Evolutionary conservation across 2,113 vertebrate species (phyloP).

Genomic region (Pogonocichla stellata): DNA sequence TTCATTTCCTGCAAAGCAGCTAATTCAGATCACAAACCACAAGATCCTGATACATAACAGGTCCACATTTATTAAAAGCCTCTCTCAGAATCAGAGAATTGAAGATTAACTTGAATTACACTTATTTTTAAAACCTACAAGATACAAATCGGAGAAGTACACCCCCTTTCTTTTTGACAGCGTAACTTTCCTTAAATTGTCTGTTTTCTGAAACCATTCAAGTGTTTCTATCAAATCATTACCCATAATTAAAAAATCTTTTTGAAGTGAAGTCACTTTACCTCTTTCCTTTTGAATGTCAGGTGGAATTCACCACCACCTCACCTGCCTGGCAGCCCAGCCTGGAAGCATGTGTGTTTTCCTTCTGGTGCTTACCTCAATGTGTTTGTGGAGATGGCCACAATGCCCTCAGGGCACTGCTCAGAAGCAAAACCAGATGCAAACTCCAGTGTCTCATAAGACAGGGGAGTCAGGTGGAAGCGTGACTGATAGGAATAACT

Average conservation of each 20-base stretch:
- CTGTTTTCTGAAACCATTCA: neutral
- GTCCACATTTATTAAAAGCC: neutral
- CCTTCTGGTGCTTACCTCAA: conserved; percentile 79
- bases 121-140: neutral
- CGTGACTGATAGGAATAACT: conserved; percentile 98
- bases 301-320: neutral
- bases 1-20: neutral
- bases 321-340: neutral
- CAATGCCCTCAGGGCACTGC: conserved; percentile 97
- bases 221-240: neutral
- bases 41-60: neutral
- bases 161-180: neutral
- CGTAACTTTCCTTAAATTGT: neutral
- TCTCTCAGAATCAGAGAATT: neutral
- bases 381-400: conserved; percentile 98
- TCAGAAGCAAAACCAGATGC: conserved; percentile 97
- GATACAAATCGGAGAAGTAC: neutral
- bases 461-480: conserved; percentile 94
- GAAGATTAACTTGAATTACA: neutral
- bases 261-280: neutral
- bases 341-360: neutral
- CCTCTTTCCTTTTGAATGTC: neutral
- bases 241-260: neutral
- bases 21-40: neutral
- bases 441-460: conserved; percentile 95